These are phyloP conservation scores for Sepiola atlantica DNA, from an alignment of 2,888 invertebrate species.

Conservation along the genomic window DNA sequence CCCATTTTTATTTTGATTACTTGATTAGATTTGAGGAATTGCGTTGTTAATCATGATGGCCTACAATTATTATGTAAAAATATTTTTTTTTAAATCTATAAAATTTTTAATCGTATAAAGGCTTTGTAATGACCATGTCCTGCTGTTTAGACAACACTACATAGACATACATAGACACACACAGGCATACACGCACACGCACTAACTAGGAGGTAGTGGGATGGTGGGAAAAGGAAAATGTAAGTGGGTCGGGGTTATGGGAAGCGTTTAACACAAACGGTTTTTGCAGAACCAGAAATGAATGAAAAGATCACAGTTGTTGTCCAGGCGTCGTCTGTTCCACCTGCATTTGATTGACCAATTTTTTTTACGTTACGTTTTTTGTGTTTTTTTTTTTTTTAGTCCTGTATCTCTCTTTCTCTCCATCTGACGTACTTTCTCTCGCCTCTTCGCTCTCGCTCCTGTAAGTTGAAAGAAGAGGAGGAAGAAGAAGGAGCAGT, in stretches of 20 bases:
- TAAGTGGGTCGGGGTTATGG: background rate
- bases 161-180: background rate
- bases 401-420: background rate
- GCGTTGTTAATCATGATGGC: no score
- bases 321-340: background rate
- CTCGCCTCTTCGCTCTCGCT: background rate
- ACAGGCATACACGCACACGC: background rate
- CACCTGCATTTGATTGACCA: slow-evolving; percentile 13
- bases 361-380: background rate
- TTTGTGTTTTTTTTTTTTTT: background rate
- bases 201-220: slow-evolving; percentile 14
- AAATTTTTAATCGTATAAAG: no score
- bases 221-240: background rate
- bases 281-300: slow-evolving; percentile 9
- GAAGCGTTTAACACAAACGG: background rate
- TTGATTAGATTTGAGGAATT: no score
- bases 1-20: no score
- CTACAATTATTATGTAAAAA: no score
- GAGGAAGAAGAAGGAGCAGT: background rate
- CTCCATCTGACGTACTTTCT: background rate
- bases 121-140: no score
- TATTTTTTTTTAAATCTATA: no score
- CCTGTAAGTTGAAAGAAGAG: background rate
- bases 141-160: no score
- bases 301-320: slow-evolving; percentile 43